These are phyloP conservation scores for Crotalus tigris DNA, from an alignment of 2,113 vertebrate species.

Conservation along the genomic window DNA sequence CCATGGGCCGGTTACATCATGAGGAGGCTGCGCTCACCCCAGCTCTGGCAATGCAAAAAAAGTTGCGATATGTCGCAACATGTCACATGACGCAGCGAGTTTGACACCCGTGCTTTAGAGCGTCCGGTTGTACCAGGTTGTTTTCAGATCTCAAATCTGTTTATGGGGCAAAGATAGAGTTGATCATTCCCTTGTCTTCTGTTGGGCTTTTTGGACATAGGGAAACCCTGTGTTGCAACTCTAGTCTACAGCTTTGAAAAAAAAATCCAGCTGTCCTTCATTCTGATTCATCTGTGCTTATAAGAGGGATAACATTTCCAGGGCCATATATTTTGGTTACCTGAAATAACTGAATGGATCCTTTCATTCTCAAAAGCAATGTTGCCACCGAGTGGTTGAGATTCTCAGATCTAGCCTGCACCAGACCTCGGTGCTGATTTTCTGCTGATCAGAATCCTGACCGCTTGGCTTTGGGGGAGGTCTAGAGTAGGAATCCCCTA, in stretches of 20 bases:
- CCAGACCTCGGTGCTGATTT: neutral
- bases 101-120: neutral
- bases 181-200: neutral
- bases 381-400: neutral
- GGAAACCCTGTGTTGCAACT: neutral
- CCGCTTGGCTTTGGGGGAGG: neutral
- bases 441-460: neutral
- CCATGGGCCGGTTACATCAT: too few species aligned
- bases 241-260: neutral
- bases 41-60: too few species aligned
- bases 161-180: neutral
- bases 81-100: too few species aligned
- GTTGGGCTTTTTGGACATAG: neutral
- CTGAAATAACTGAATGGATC: neutral
- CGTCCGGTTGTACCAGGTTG: neutral
- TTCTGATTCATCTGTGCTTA: too few species aligned
- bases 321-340: neutral
- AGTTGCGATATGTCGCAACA: too few species aligned
- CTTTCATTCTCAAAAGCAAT: neutral
- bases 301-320: neutral
- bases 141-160: neutral
- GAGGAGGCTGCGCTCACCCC: too few species aligned
- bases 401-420: neutral
- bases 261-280: neutral
- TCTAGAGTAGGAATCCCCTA: neutral